These are phyloP conservation scores for Trichogramma evanescens DNA, from an alignment of 2,888 invertebrate species.

Conservation along the genomic window DNA sequence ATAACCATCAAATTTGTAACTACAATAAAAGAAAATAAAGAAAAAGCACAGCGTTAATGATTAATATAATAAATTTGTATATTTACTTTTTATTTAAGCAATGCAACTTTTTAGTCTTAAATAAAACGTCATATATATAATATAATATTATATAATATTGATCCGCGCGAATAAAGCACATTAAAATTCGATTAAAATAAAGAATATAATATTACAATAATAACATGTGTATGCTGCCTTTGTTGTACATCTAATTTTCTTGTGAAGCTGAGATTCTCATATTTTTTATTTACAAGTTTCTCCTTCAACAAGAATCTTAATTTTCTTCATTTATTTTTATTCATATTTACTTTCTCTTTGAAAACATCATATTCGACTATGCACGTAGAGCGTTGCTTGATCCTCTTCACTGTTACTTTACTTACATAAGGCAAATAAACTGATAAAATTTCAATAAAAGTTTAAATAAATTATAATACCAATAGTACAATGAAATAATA, in stretches of 20 bases:
- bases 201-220: conserved; percentile 16
- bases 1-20: conserved; percentile 14
- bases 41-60: conserved; percentile 21
- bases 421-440: neutral
- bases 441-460: too few species aligned
- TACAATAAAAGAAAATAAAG: conserved; percentile 18
- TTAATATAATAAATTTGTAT: conserved; percentile 22
- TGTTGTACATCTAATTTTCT: conserved; percentile 17
- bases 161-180: conserved; percentile 21
- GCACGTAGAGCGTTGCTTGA: conserved; percentile 10
- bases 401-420: conserved; percentile 9
- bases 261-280: conserved; percentile 21
- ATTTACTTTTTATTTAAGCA: conserved; percentile 19
- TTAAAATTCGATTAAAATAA: conserved; percentile 19
- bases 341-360: conserved; percentile 8
- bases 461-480: too few species aligned
- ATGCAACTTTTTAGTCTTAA: conserved; percentile 22
- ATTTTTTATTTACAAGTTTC: conserved; percentile 22
- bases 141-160: conserved; percentile 15
- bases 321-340: conserved; percentile 7
- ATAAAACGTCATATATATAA: conserved; percentile 19
- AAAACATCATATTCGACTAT: conserved; percentile 10
- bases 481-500: too few species aligned
- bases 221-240: conserved; percentile 22
- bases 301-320: conserved; percentile 17